phyloP scores from a whole-genome alignment of 2,797 vertebrate species.

The Cossypha caffra region DNA sequence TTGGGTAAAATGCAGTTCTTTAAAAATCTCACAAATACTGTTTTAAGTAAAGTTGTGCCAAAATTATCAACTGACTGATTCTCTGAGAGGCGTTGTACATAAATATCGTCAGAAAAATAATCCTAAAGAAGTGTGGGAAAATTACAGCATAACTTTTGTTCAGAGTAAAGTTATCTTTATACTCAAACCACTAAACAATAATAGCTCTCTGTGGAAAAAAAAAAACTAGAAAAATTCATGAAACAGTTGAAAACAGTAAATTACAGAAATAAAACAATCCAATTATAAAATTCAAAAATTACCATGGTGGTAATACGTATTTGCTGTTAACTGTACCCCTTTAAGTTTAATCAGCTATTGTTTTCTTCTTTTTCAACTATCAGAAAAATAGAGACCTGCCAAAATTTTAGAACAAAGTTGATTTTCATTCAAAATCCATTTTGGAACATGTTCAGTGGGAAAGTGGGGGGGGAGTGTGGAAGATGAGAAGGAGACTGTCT shows the following conservation, averaged over 20 bases:
- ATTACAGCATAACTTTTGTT: not conserved
- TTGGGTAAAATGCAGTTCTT: not conserved
- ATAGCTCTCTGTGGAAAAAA: constrained; percentile 61
- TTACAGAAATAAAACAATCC: not conserved
- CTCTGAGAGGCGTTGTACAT: constrained; percentile 21
- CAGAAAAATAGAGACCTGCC: not conserved
- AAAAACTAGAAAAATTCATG: constrained; percentile 18
- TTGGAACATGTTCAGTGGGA: not conserved
- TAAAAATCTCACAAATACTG: not conserved
- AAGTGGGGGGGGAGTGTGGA: not conserved
- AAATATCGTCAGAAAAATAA: not conserved
- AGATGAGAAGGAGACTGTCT: not conserved
- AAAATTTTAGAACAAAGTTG: not conserved
- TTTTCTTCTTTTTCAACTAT: not conserved
- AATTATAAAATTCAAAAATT: not conserved
- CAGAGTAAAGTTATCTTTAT: constrained; percentile 28
- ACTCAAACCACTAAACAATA: constrained; percentile 72
- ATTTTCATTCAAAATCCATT: constrained; percentile 23
- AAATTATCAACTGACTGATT: not conserved
- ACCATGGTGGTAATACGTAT: not conserved
- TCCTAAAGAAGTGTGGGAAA: constrained; percentile 29
- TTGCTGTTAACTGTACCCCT: not conserved
- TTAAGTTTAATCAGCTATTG: not conserved
- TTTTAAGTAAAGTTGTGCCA: not conserved
- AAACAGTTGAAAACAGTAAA: not conserved